Evolutionary conservation across 1,140 invertebrate genomes (phyloP), one percentile per base, ranked within the genome.

Genomic region (Pectinophora gossypiella): DNA sequence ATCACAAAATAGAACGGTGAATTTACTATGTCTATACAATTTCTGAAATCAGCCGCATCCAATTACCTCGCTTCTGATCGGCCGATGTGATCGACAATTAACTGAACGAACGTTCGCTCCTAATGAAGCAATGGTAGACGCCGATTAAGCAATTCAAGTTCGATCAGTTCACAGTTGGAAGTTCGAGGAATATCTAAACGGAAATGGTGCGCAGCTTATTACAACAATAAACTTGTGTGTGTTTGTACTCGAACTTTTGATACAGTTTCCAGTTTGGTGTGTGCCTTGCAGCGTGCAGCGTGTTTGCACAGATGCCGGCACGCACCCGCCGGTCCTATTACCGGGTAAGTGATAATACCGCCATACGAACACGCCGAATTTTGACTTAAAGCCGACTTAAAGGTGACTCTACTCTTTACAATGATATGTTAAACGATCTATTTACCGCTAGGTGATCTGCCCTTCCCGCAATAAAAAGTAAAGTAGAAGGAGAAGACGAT

Each of bases 181-280:
- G n/a, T n/a, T n/a, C n/a, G n/a, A n/a, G n/a, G n/a, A n/a, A n/a
- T n/a, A n/a, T n/a, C n/a, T n/a, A n/a, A n/a, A n/a, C n/a, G n/a
- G n/a, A n/a, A n/a, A n/a, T n/a, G n/a, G n/a, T n/a, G n/a, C n/a
- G n/a, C n/a, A n/a, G n/a, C n/a, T n/a, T n/a, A n/a, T n/a, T n/a
- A n/a, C n/a, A n/a, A 27, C 23, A 27, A 27, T 12, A 12, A 12
- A 27, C 5, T 12, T 6, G 23, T 6, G 23, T 27, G 5, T 27
- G 23, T 27, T 27, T 27, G 23, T 6, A 27, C 12, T 27, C 23
- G 5, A 12, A 27, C 5, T 27, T 51, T 23, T 61, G 50, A 40
- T 59, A 59, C 47, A 61, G 48, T 61, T 61, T 55, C 46, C 21
- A 47, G 51, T 52, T 50, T 20, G 3, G 23, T 40, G 51, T 46